Evolutionary conservation across 1,140 invertebrate species (phyloP).

Genomic region (Homarus americanus): DNA sequence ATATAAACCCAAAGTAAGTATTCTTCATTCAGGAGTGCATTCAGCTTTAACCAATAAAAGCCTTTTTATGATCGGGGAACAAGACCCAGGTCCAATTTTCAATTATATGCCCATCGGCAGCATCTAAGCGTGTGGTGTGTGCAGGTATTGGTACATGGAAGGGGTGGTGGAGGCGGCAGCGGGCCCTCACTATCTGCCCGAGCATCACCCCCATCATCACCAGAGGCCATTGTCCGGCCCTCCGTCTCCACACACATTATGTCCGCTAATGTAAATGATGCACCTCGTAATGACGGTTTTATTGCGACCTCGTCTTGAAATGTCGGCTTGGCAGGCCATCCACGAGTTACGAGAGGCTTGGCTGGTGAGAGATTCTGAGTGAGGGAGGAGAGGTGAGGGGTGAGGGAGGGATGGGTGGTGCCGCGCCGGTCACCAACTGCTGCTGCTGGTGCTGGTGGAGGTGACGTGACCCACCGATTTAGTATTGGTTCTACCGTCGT

Average conservation of each 20-base stretch:
- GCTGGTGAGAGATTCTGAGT: conserved; percentile 1
- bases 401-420: too few relatives aligned
- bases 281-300: conserved; percentile 49
- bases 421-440: too few relatives aligned
- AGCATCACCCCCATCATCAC: conserved; percentile 35
- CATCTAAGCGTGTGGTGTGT: conserved; percentile 48
- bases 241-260: conserved; percentile 51
- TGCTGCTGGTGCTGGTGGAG: too few relatives aligned
- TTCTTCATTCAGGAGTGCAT: conserved; percentile 49
- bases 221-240: conserved; percentile 36
- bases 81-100: conserved; percentile 65
- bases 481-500: too few relatives aligned
- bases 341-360: neutral
- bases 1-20: conserved; percentile 57
- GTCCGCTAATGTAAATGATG: conserved; percentile 62
- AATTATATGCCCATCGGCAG: conserved; percentile 69
- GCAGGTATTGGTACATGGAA: conserved; percentile 52
- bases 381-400: neutral
- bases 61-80: conserved; percentile 54
- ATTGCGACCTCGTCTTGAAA: conserved; percentile 63
- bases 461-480: too few relatives aligned
- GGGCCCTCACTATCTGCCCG: conserved; percentile 3
- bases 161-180: conserved; percentile 37
- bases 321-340: neutral
- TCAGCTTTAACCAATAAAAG: conserved; percentile 53